phyloP scores from a whole-genome alignment of 2,113 vertebrate genomes.

The Octodon degus region DNA sequence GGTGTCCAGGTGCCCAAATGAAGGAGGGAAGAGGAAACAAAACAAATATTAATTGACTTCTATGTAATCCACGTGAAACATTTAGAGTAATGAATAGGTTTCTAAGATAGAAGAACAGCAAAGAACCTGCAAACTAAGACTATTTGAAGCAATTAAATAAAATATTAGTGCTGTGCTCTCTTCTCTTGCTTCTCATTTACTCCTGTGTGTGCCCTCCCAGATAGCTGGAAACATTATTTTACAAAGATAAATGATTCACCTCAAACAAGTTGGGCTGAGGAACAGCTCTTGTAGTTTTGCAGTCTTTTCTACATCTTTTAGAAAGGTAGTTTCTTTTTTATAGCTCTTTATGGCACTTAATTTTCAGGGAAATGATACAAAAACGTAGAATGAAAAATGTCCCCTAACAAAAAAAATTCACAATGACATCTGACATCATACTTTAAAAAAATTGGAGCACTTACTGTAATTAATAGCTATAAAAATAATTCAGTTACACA shows the following conservation, averaged over 20 bases:
- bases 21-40: neutral
- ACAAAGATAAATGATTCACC: neutral
- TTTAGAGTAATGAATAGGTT: neutral
- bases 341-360: neutral
- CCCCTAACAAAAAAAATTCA: neutral
- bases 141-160: neutral
- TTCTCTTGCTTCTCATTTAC: neutral
- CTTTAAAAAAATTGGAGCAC: neutral
- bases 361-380: slow-evolving; percentile 14
- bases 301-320: neutral
- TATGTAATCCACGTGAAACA: slow-evolving; percentile 3
- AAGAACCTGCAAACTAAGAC: neutral
- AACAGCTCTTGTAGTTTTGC: neutral
- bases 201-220: neutral
- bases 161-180: neutral
- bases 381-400: neutral
- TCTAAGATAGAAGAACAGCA: neutral
- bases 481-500: slow-evolving; percentile 52
- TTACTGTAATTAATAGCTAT: neutral
- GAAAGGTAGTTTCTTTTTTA: neutral
- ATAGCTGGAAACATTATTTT: neutral
- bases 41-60: neutral
- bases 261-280: neutral
- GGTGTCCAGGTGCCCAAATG: neutral
- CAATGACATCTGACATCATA: neutral